Base-by-base conservation (phyloP, 2,888 invertebrate species). In the Dicycla oo region DNA sequence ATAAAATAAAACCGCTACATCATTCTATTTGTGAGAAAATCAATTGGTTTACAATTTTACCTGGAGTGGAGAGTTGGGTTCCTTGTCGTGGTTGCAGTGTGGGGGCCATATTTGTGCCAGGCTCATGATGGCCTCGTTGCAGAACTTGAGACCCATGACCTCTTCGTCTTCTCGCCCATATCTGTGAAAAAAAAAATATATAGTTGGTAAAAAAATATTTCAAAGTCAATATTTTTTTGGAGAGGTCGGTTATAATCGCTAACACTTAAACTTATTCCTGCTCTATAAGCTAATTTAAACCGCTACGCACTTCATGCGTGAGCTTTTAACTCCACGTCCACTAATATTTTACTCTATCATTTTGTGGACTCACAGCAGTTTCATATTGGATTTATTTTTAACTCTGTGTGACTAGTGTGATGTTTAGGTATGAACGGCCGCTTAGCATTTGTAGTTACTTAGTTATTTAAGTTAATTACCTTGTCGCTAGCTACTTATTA, bases 81-180 rank as follows among this genome's bases (percentile, higher is more conserved):
- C 97, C 86, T 91, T 75, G 78, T 95, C 95, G 58, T 94, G 93
- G 78, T 91, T 93, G 89, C 94, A 94, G 81, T 94, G 94, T 58
- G 96, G 91, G 0, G 98, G 98, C 96, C 98, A 98, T 65, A 99
- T 97, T 92, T 98, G 98, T 67, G 98, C 97, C 71, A 99, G 96
- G 89, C 99, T 98, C 97, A 99, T 98, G 90, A 99, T 98, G 68
- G 99, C 98, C 94, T 99, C 99, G 93, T 99, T 99, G 96, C 99
- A 98, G 96, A 99, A 99, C 90, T 99, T 99, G 84, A 99, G 97
- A 0, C 99, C 99, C 97, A 99, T 98, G 38, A 99, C 99, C 94
- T 99, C 99, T 91, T 99, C 98, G 92, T 99, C 99, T 95, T 99
- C 99, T 61, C 99, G 97, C 0, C 99, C 99, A 91, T 99, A 99